A percentile compares a stretch with the other conserved stretches of the same genome.
These are phyloP conservation scores for Gallinago jamesoni DNA, from an alignment of 2,113 vertebrate genomes.

Conservation along the genomic window DNA sequence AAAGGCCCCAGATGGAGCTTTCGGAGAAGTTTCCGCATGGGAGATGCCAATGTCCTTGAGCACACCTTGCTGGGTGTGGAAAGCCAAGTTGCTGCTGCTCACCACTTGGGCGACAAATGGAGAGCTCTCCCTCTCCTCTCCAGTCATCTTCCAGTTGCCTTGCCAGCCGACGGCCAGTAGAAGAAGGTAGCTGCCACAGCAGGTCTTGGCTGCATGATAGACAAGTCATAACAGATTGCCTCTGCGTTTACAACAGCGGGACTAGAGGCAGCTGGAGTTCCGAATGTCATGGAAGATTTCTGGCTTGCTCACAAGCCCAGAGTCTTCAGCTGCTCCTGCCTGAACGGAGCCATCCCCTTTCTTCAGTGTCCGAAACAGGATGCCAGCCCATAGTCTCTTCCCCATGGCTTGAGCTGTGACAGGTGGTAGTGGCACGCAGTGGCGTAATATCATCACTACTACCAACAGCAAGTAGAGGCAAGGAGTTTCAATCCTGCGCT, in stretches of 20 bases:
- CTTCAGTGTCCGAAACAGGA: neutral
- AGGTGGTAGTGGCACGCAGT: neutral
- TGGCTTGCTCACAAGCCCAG: neutral
- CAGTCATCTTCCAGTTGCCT: neutral
- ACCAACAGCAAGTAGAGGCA: neutral
- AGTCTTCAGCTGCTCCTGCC: neutral
- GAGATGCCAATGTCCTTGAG: neutral
- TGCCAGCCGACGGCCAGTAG: accelerated
- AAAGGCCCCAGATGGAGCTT: neutral
- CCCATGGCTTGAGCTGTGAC: neutral
- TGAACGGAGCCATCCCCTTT: neutral
- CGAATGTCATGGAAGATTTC: neutral
- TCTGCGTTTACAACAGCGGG: neutral
- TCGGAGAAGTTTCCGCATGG: neutral
- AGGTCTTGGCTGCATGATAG: neutral
- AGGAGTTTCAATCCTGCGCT: neutral
- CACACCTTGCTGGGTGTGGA: neutral
- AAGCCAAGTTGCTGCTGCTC: neutral
- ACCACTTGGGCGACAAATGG: accelerated
- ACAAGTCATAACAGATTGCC: neutral
- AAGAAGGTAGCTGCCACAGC: neutral
- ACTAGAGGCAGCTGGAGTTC: neutral
- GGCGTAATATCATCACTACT: neutral
- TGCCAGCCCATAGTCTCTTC: neutral
- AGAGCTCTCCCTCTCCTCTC: too few species aligned